Evolutionary conservation across 1,140 invertebrate genomes (phyloP).

Genomic region (Caenorhabditis brenneri): DNA sequence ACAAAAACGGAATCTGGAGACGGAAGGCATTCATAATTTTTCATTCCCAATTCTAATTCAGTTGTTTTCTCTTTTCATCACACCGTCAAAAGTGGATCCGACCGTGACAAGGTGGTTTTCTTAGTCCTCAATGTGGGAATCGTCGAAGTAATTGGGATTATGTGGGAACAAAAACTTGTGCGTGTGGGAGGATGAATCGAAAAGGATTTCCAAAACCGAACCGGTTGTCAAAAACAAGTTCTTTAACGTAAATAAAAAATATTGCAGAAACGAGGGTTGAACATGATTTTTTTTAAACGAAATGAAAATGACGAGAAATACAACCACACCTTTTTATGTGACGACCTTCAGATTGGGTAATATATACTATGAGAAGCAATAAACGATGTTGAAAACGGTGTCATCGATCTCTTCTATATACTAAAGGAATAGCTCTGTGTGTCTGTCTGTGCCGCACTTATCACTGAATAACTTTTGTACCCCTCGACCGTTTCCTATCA

Average conservation of each 20-base stretch:
- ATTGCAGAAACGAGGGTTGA: too few species aligned
- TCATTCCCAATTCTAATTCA: too few species aligned
- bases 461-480: too few species aligned
- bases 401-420: too few species aligned
- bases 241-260: not conserved
- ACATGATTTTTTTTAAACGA: not conserved
- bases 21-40: too few species aligned
- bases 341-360: not conserved
- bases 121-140: not conserved
- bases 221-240: not conserved
- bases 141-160: not conserved
- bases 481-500: too few species aligned
- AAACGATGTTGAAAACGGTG: not conserved
- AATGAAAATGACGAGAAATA: not conserved
- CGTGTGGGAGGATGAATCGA: too few species aligned
- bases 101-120: not conserved
- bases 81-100: too few species aligned
- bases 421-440: too few species aligned
- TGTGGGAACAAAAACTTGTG: too few species aligned
- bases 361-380: not conserved
- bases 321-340: not conserved
- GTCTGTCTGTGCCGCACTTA: too few species aligned
- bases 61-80: not conserved
- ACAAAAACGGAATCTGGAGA: too few species aligned
- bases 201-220: not conserved